Evolutionary conservation across 2,888 invertebrate genomes (phyloP).

Genomic region (Tipula confusa): DNA sequence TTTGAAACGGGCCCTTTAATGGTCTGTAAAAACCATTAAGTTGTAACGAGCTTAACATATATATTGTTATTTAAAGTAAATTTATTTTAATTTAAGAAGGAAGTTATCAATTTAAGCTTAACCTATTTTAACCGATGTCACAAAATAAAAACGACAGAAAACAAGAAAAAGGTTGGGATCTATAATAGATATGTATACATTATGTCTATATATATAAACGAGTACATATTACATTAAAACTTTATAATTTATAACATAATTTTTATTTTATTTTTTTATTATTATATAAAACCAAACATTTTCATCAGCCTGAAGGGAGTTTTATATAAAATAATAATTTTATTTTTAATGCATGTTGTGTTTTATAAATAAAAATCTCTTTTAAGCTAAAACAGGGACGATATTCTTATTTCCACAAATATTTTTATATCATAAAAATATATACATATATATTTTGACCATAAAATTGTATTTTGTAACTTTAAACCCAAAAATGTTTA

Average conservation of each 20-base stretch:
- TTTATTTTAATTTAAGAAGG: not conserved
- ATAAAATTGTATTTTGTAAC: not conserved
- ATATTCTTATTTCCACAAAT: not conserved
- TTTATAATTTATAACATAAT: conserved; percentile 1
- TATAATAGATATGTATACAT: no score
- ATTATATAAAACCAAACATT: not conserved
- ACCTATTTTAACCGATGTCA: not conserved
- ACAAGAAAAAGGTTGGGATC: no score
- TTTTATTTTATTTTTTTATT: not conserved
- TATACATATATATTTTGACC: not conserved
- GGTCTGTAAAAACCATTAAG: no score
- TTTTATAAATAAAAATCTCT: not conserved
- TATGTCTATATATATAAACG: no score
- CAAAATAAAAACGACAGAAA: not conserved
- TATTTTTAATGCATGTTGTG: conserved; percentile 5
- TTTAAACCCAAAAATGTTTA: not conserved
- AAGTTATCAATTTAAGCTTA: not conserved
- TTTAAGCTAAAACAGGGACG: not conserved
- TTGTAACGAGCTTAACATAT: not conserved
- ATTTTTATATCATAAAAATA: not conserved
- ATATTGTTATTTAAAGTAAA: no score
- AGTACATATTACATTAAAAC: not conserved
- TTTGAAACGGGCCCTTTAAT: no score
- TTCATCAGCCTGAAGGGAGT: not conserved
- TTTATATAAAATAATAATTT: not conserved